These are phyloP conservation scores for Neodiprion pinetum DNA, from an alignment of 1,140 invertebrate genomes.

Conservation along the genomic window DNA sequence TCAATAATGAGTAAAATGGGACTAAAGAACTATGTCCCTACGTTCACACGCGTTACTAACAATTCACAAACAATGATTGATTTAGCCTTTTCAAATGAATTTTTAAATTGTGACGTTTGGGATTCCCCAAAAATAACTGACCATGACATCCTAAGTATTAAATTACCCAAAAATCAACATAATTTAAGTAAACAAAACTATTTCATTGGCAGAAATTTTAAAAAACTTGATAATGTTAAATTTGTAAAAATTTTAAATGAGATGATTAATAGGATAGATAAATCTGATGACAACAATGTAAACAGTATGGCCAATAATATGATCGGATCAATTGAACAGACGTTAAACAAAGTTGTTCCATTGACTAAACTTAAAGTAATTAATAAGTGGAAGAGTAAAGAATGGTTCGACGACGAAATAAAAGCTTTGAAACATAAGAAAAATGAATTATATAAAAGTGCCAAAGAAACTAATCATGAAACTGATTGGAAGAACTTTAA, in stretches of 20 bases:
- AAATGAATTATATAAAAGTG: slow-evolving; percentile 19
- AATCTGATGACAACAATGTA: slow-evolving; percentile 14
- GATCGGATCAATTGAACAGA: slow-evolving; percentile 19
- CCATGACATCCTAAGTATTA: neutral
- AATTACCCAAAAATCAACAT: neutral
- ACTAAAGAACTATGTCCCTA: slow-evolving; percentile 4
- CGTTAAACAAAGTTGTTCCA: slow-evolving; percentile 19
- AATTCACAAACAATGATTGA: slow-evolving; percentile 7
- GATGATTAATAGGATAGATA: slow-evolving; percentile 19
- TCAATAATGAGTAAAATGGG: neutral
- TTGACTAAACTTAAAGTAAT: slow-evolving; percentile 19
- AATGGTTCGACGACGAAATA: slow-evolving; percentile 19
- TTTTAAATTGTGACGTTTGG: neutral
- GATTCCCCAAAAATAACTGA: slow-evolving; percentile 4
- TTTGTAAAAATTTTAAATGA: slow-evolving; percentile 22
- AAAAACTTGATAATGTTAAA: slow-evolving; percentile 18
- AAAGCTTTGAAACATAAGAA: slow-evolving; percentile 15
- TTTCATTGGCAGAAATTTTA: slow-evolving; percentile 4
- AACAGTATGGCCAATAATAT: slow-evolving; percentile 19
- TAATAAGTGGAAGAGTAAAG: slow-evolving; percentile 21
- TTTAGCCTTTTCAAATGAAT: slow-evolving; percentile 6
- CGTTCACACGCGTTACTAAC: neutral
- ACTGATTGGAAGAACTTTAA: slow-evolving; percentile 20
- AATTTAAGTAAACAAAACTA: slow-evolving; percentile 6
- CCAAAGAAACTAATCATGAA: slow-evolving; percentile 16